Conservation (phyloP, 2,888 invertebrate species). For the Zaprionus bogoriensis region DNA sequence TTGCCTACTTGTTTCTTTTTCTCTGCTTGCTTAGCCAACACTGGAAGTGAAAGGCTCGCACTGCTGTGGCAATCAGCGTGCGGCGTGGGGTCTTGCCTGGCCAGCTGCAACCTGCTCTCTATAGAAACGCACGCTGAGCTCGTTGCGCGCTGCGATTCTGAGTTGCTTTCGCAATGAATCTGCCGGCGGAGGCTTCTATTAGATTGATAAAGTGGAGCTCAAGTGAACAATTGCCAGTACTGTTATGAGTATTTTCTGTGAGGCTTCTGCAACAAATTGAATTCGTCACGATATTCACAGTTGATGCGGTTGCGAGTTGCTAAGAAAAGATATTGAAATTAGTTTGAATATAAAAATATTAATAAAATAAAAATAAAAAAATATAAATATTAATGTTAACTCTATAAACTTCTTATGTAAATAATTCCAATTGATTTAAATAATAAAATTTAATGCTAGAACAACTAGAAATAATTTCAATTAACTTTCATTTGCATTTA, state of each 20-base stretch:
- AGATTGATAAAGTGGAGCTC: slow-evolving; percentile 11
- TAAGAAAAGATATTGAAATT: too few relatives aligned
- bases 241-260: slow-evolving; percentile 5
- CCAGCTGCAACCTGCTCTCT: not conserved
- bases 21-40: slow-evolving; percentile 21
- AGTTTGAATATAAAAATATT: not conserved
- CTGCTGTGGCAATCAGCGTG: slow-evolving; percentile 15
- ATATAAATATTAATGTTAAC: too few relatives aligned
- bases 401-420: too few relatives aligned
- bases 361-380: not conserved
- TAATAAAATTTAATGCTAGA: too few relatives aligned
- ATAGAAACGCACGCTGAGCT: not conserved
- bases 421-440: too few relatives aligned
- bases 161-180: slow-evolving; percentile 9
- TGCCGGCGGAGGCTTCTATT: not conserved
- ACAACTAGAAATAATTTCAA: too few relatives aligned
- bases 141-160: slow-evolving; percentile 27
- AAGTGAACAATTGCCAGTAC: slow-evolving; percentile 10
- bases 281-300: not conserved
- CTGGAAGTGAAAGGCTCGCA: slow-evolving; percentile 56
- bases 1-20: not conserved
- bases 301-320: too few relatives aligned
- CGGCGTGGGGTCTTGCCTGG: not conserved
- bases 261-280: not conserved
- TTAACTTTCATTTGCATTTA: too few relatives aligned